Percentiles rank a stretch among this genome's conserved stretches.
These are phyloP conservation scores for Mus musculus DNA, from an alignment of 2,113 vertebrate species.

Conservation along the genomic window DNA sequence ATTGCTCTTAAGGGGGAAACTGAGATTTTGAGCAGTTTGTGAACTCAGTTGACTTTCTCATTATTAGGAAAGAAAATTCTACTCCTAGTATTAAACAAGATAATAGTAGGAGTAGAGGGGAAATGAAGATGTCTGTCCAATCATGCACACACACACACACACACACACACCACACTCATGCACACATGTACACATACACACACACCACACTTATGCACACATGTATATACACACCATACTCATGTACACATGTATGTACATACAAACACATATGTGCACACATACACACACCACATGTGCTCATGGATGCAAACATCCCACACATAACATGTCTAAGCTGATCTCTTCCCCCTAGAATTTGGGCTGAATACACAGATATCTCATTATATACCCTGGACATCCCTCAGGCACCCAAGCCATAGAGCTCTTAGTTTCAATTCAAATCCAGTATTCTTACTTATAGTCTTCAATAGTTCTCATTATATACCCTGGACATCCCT, in stretches of 20 bases:
- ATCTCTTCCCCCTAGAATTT: background rate
- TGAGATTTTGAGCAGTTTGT: background rate
- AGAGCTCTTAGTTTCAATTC: conserved; percentile 73
- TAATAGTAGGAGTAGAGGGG: background rate
- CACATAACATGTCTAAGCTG: background rate
- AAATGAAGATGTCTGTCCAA: background rate
- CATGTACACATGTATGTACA: no score
- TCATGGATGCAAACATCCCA: no score
- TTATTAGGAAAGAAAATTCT: background rate
- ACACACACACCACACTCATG: no score
- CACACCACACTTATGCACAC: no score
- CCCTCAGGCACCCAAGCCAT: conserved; percentile 74
- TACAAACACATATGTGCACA: no score
- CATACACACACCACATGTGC: no score
- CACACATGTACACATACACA: no score
- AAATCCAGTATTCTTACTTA: conserved; percentile 80
- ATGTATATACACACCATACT: no score
- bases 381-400: conserved; percentile 46
- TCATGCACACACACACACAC: background rate
- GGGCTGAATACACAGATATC: conserved; percentile 30
- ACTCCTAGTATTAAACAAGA: background rate
- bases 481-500: conserved; percentile 51
- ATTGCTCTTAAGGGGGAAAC: background rate
- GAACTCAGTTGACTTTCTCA: background rate
- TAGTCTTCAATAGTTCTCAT: conserved; percentile 82